Percentiles rank a stretch among this genome's conserved stretches.
These are phyloP conservation scores for Penaeus japonicus DNA, from an alignment of 1,140 invertebrate species.

Conservation along the genomic window DNA sequence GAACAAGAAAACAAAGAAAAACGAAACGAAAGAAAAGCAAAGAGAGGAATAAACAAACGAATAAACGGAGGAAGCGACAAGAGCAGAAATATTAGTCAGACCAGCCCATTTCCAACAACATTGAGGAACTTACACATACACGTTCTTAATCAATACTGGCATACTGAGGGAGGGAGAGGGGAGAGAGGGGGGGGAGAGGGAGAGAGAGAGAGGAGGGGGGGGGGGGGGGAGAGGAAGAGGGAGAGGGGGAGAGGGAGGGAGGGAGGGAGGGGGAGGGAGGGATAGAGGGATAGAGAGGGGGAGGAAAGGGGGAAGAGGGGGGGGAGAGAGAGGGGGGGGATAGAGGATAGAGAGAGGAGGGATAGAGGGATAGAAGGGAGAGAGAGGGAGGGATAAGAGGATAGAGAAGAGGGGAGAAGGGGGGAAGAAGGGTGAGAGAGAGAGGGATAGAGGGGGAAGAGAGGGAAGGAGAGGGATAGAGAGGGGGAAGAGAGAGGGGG, in stretches of 20 bases:
- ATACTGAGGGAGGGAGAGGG: background rate
- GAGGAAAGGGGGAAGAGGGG: background rate
- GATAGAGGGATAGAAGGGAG: background rate
- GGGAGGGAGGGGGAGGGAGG: background rate
- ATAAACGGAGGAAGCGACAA: too few relatives aligned
- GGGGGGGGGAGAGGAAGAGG: background rate
- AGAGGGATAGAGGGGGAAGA: background rate
- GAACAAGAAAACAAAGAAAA: too few relatives aligned
- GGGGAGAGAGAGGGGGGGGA: too few relatives aligned
- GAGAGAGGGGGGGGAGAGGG: background rate
- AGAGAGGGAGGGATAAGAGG: background rate
- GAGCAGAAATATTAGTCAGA: too few relatives aligned
- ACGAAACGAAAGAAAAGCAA: too few relatives aligned
- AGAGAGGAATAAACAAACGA: too few relatives aligned
- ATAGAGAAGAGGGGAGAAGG: background rate
- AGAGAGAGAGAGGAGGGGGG: background rate
- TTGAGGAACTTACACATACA: too few relatives aligned
- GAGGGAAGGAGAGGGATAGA: background rate
- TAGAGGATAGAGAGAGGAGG: background rate
- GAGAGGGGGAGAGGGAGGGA: background rate
- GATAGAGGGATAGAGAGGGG: background rate
- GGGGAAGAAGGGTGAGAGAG: background rate
- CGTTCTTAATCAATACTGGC: background rate
- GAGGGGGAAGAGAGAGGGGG: too few relatives aligned
- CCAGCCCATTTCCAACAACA: too few relatives aligned